Conservation (phyloP, 2,888 invertebrate genomes). For the Sericinus montela region DNA sequence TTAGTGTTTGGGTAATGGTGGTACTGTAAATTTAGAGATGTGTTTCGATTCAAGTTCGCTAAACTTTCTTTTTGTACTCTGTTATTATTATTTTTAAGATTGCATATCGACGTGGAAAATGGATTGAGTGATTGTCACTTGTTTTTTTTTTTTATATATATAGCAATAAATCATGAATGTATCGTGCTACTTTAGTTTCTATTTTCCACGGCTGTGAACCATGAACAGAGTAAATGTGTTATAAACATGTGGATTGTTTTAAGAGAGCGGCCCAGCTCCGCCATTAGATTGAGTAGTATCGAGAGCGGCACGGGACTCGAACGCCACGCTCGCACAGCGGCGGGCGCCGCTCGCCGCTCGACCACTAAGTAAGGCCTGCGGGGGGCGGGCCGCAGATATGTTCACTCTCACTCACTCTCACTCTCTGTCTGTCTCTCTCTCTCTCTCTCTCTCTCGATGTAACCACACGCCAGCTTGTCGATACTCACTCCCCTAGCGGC, state of each 20-base stretch:
- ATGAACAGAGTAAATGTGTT: not conserved
- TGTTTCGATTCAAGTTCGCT: constrained; percentile 18
- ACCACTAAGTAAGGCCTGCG: not conserved
- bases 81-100: constrained; percentile 19
- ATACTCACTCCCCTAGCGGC: constrained; percentile 48
- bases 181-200: constrained; percentile 53
- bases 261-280: constrained; percentile 33
- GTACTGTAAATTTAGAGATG: constrained; percentile 15
- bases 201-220: constrained; percentile 52
- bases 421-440: constrained; percentile 3
- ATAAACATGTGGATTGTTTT: constrained; percentile 28
- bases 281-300: not conserved
- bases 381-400: constrained; percentile 4
- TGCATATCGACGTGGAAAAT: constrained; percentile 54
- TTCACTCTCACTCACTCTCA: constrained; percentile 2
- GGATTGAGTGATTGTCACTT: constrained; percentile 39
- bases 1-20: constrained; percentile 17
- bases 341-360: not conserved
- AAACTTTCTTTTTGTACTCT: constrained; percentile 15
- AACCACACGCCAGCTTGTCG: constrained; percentile 43
- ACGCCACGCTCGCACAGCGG: not conserved
- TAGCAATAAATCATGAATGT: constrained; percentile 47
- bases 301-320: constrained; percentile 27
- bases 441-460: not conserved
- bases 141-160: constrained; percentile 27